These are phyloP conservation scores for Pyrgilauda ruficollis DNA, from an alignment of 2,113 vertebrate genomes.

Conservation along the genomic window DNA sequence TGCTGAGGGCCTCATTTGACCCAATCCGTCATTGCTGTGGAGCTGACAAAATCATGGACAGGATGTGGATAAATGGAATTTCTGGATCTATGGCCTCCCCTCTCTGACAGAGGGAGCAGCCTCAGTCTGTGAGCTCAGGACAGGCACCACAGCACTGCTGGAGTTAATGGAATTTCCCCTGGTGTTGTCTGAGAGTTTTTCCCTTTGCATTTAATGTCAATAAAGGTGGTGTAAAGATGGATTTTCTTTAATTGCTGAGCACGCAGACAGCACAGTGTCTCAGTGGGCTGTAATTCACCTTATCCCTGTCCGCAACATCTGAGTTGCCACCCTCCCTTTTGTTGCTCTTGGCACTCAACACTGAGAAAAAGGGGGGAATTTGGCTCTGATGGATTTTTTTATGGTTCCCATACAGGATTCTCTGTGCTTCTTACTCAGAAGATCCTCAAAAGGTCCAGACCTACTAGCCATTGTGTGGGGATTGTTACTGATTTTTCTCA, in stretches of 20 bases:
- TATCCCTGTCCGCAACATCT: background rate
- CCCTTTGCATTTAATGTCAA: background rate
- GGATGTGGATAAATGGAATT: background rate
- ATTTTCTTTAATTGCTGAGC: background rate
- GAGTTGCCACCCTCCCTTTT: background rate
- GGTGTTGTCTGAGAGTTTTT: background rate
- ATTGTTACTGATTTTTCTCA: background rate
- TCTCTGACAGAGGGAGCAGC: background rate
- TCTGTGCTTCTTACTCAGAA: background rate
- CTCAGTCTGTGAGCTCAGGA: background rate
- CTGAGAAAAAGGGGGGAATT: background rate
- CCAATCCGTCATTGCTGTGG: background rate
- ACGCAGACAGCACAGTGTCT: rapidly evolving
- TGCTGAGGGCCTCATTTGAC: background rate
- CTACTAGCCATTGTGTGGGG: rapidly evolving
- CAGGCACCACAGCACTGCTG: background rate
- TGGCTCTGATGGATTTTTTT: background rate
- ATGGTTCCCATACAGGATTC: background rate
- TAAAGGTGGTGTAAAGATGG: background rate
- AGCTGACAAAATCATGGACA: background rate
- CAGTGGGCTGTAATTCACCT: background rate
- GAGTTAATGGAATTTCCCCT: background rate
- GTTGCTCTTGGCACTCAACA: background rate
- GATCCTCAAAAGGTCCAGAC: background rate
- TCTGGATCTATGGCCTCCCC: background rate